Conservation (phyloP, 2,888 invertebrate genomes). For the Cryptocheilus praepositus region DNA sequence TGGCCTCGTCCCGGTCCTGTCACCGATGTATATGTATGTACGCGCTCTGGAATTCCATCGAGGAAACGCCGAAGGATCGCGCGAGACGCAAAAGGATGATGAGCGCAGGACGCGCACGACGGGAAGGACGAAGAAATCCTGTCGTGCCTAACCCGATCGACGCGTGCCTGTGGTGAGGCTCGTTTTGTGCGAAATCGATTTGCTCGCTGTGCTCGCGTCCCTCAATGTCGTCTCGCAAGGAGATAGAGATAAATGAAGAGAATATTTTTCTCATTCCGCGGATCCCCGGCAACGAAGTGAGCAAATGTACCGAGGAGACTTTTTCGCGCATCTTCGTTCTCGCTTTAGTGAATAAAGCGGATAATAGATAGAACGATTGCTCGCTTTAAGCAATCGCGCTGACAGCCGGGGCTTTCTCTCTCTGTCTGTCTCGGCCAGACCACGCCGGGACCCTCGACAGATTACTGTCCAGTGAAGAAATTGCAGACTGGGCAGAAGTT, state of each 20-base stretch:
- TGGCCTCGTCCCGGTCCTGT: slow-evolving; percentile 34
- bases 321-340: no score
- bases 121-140: not conserved
- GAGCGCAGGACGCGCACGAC: not conserved
- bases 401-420: no score
- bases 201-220: no score
- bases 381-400: no score
- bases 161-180: slow-evolving; percentile 28
- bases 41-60: slow-evolving; percentile 39
- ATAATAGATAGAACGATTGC: no score
- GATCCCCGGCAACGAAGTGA: no score
- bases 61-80: slow-evolving; percentile 17
- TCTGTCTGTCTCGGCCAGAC: no score
- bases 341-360: not conserved
- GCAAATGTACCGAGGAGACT: no score
- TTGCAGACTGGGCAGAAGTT: not conserved
- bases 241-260: no score
- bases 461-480: not conserved
- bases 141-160: slow-evolving; percentile 24
- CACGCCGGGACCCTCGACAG: not conserved
- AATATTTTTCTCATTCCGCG: no score
- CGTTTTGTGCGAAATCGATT: slow-evolving; percentile 15
- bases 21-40: slow-evolving; percentile 14
- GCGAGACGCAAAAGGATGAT: slow-evolving; percentile 3
- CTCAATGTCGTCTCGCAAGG: no score